Percentiles rank a stretch among this genome's conserved stretches.
Evolutionary conservation across 2,113 vertebrate species (phyloP).

Genomic region (Spilogale gracilis): DNA sequence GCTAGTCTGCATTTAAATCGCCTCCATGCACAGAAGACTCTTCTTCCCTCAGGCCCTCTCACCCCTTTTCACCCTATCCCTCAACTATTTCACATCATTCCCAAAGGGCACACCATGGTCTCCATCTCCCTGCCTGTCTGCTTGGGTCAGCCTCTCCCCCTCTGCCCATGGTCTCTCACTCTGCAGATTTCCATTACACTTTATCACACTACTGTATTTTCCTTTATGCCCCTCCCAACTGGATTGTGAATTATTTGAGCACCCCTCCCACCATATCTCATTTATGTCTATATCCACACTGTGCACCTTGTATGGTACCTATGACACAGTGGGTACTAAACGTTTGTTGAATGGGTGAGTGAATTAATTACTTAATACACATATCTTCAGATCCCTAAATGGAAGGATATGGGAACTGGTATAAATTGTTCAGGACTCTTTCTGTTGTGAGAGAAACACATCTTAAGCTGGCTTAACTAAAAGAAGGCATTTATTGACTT

Average conservation of each 20-base stretch:
- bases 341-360: slow-evolving; percentile 66
- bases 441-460: slow-evolving; percentile 18
- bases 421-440: slow-evolving; percentile 35
- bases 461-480: neutral
- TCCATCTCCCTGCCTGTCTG: neutral
- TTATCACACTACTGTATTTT: slow-evolving; percentile 20
- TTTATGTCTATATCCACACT: neutral
- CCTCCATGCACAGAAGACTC: neutral
- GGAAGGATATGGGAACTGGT: neutral
- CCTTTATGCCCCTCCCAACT: neutral
- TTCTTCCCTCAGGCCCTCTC: neutral
- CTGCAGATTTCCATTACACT: neutral
- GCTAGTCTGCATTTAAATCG: neutral
- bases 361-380: slow-evolving; percentile 57
- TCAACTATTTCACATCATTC: fast-evolving
- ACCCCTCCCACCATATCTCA: neutral
- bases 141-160: neutral
- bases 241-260: slow-evolving; percentile 44
- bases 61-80: too few relatives aligned
- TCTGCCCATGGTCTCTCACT: neutral
- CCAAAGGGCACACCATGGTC: neutral
- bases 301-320: neutral
- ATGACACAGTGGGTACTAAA: slow-evolving; percentile 13
- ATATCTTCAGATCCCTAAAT: slow-evolving; percentile 50
- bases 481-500: slow-evolving; percentile 8